These are phyloP conservation scores for Flabesymbios commensalis DNA, from an alignment of 2,888 invertebrate genomes.

Conservation along the genomic window DNA sequence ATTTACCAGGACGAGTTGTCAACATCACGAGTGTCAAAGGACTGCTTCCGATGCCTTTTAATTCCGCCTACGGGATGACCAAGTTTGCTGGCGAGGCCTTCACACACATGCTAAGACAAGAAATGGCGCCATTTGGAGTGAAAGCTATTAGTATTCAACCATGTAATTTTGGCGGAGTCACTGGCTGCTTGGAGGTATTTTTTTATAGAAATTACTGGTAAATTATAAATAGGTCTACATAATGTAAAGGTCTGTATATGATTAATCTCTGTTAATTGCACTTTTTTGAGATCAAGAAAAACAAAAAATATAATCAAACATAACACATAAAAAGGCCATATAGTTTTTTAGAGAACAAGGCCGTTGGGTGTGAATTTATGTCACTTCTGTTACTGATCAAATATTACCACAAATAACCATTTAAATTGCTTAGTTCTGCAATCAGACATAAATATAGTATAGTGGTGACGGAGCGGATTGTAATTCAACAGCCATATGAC, in stretches of 20 bases:
- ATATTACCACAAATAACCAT: too few relatives aligned
- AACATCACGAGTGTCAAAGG: constrained; percentile 61
- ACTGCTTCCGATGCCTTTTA: constrained; percentile 43
- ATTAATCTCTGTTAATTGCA: too few relatives aligned
- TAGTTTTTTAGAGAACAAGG: too few relatives aligned
- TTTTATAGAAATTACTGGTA: not conserved
- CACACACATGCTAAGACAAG: constrained; percentile 47
- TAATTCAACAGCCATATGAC: too few relatives aligned
- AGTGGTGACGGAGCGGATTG: too few relatives aligned
- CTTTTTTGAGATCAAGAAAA: too few relatives aligned
- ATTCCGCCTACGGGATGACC: constrained; percentile 44
- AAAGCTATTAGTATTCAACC: constrained; percentile 47
- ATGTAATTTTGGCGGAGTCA: constrained; percentile 59
- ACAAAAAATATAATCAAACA: too few relatives aligned
- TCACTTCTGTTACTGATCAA: too few relatives aligned
- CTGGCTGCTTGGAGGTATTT: constrained; percentile 23
- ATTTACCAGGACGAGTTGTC: constrained; percentile 57
- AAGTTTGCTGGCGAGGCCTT: constrained; percentile 51
- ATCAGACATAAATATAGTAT: too few relatives aligned
- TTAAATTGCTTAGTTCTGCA: too few relatives aligned
- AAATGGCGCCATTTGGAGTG: constrained; percentile 49
- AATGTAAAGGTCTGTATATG: not conserved
- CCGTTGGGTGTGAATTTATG: too few relatives aligned
- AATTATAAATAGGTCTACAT: not conserved
- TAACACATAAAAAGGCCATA: too few relatives aligned